Base-by-base conservation (phyloP, 2,888 invertebrate species). In the Masnerella sp. region DNA sequence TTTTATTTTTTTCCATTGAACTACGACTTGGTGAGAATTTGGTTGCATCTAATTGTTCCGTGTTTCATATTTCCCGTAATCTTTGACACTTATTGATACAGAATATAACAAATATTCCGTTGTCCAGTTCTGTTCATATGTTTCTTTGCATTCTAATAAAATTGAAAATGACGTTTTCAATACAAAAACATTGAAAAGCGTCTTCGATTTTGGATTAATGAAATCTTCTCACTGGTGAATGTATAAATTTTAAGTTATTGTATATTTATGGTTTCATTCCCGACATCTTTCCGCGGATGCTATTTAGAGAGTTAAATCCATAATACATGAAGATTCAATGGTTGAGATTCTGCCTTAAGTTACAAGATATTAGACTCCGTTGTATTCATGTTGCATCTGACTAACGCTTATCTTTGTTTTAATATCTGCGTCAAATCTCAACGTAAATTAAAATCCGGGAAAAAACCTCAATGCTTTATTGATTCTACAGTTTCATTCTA, bases 261-360 rank as follows among this genome's bases (percentile, higher is more conserved):
- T 87, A 87, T 87, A 87, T 87, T 87, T 87, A 87, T 87, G 84
- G 86, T 87, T 85, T 85, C 86, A 85, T 85, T 85, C 84, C 82
- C 72, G 64, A 47, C 73, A 74, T 68, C 71, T 65, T 74, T 64
- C 52, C 67, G 65, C 67, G 68, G 69, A 77, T 78, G 67, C 69
- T 77, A 81, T 75, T 82, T 83, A 82, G 83, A 81, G 82, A 83
- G 83, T 83, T 82, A 85, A 85, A 87, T 87, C 85, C 87, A 87
- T 87, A 87, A 87, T 87, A 84, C 84, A 87, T 87, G 86, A 86
- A 84, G 82, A 83, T 82, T 83, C 83, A 79, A 78, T 80, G 81
- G 79, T 61, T 82, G 81, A 82, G 79, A n/a, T 81, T 78, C 76
- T 78, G 78, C 80, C 82, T 84, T 81, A 84, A 83, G 79, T 82